Evolutionary conservation across 2,113 vertebrate genomes (phyloP).

Genomic region (Rutilus rutilus): DNA sequence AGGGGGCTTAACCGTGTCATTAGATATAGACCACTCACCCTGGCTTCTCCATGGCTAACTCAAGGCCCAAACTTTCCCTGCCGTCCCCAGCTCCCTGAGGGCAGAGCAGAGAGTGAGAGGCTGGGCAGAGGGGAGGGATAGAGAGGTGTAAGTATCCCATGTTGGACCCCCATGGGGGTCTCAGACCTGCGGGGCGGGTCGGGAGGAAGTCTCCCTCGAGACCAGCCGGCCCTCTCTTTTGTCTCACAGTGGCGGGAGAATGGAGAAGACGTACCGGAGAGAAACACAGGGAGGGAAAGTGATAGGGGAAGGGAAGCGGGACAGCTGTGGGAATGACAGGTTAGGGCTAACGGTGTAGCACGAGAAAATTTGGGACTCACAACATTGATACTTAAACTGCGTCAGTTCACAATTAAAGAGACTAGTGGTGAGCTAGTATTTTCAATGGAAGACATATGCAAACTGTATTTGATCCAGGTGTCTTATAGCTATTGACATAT

Average conservation of each 20-base stretch:
- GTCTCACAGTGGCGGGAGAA: conserved; percentile 62
- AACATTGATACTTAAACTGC: conserved; percentile 24
- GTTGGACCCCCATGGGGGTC: conserved; percentile 48
- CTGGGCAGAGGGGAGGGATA: conserved; percentile 56
- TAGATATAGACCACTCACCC: conserved; percentile 68
- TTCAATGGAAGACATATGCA: conserved; percentile 10
- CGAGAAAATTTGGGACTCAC: conserved; percentile 22
- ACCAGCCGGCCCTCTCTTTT: conserved; percentile 60
- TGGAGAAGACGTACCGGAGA: conserved; percentile 45
- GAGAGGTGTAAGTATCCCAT: conserved; percentile 58
- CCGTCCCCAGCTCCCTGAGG: conserved; percentile 56
- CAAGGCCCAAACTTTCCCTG: conserved; percentile 63
- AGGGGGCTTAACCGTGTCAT: conserved; percentile 74
- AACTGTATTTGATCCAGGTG: conserved; percentile 16
- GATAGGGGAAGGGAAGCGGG: conserved; percentile 35
- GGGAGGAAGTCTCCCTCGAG: conserved; percentile 59
- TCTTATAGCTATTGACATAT: background rate
- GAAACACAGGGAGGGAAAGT: conserved; percentile 48
- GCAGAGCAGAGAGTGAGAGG: conserved; percentile 35
- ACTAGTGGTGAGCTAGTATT: conserved; percentile 9
- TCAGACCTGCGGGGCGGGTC: conserved; percentile 61
- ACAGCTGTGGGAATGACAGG: conserved; percentile 54
- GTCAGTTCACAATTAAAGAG: conserved; percentile 18
- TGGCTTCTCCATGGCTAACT: conserved; percentile 52
- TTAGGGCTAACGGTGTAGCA: conserved; percentile 30